phyloP scores from a whole-genome alignment of 2,113 vertebrate species.

The Vidua macroura region DNA sequence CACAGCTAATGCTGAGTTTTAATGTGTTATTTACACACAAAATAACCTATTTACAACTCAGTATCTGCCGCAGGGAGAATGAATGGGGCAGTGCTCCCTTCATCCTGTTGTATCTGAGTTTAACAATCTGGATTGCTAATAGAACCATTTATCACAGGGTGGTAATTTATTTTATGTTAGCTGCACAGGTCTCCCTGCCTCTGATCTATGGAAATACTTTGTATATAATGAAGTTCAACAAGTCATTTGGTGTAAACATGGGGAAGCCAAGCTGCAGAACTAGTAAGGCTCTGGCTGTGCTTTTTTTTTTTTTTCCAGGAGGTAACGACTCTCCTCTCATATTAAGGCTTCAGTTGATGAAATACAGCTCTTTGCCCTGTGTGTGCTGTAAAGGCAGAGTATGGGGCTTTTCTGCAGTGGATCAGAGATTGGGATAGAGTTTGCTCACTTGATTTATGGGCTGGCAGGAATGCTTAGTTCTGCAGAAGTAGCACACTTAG shows the following conservation, averaged over 20 bases:
- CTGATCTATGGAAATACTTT: slow-evolving; percentile 85
- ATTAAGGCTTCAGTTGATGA: slow-evolving; percentile 51
- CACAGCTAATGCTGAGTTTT: slow-evolving; percentile 93
- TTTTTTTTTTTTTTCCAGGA: background rate
- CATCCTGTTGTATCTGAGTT: slow-evolving; percentile 91
- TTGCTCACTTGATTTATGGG: slow-evolving; percentile 50
- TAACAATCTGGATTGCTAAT: slow-evolving; percentile 99
- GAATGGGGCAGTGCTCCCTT: slow-evolving; percentile 84
- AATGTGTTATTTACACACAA: slow-evolving; percentile 99
- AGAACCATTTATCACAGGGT: slow-evolving; percentile 97
- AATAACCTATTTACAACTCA: slow-evolving; percentile 92
- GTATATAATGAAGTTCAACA: slow-evolving; percentile 74
- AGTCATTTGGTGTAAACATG: slow-evolving; percentile 55
- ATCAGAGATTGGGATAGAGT: slow-evolving; percentile 10
- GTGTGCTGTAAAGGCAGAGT: slow-evolving; percentile 21
- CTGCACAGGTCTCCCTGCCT: slow-evolving; percentile 80
- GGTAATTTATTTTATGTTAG: slow-evolving; percentile 85
- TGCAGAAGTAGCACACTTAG: slow-evolving; percentile 54
- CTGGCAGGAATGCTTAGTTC: slow-evolving; percentile 15
- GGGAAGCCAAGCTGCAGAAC: slow-evolving; percentile 50
- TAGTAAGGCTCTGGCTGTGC: background rate
- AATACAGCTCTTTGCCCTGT: background rate
- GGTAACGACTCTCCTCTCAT: slow-evolving; percentile 23
- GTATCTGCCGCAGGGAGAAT: slow-evolving; percentile 81
- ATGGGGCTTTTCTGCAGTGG: slow-evolving; percentile 13